Evolutionary conservation across 2,113 vertebrate genomes (phyloP), one percentile per base, ranked within the genome.

Genomic region (Bubo blakistoni): DNA sequence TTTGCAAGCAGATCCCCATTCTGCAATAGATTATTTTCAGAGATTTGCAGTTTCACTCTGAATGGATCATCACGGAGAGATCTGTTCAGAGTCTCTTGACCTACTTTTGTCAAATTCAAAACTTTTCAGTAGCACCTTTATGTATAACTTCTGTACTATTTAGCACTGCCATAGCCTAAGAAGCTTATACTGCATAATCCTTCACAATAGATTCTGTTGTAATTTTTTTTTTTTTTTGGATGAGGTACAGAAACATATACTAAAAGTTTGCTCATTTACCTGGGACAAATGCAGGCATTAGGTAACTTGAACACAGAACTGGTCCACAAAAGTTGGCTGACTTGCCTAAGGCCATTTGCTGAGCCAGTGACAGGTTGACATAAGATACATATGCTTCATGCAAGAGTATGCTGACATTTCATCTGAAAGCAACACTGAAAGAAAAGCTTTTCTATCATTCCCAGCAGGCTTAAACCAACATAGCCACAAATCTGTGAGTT

Each of bases 241-340:
- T 34, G 12, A 61, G 18, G 71, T 52, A 59, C 49, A n/a, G 44
- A 89, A 76, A 40, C 18, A 19, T 16, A 34, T 15, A 55, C 10
- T 54, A 65, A 11, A 65, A 52, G 49, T 32, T 87, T 76, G 25
- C 29, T 62, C 26, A 19, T 71, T 42, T 32, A n/a, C 34, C 42
- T 58, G 44, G 34, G n/a, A 58, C 44, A 70, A 54, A 55, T 21
- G 19, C 36, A 71, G 29, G 26, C 0, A 0, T 19, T 32, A n/a
- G 1, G 3, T 29, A 57, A 61, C 13, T 40, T 17, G 10, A 88
- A 46, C 30, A 42, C 15, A 58, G 38, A 94, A 16, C 38, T 54
- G 32, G 10, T 10, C 51, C 83, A 47, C 59, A 84, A 21, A 91
- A 74, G 18, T 17, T 67, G 70, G 17, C 66, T 63, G 73, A 25